Evolutionary conservation across 92 coral and sea anemone genomes (phyloP), one percentile per base, ranked within the genome.

Genomic region (Epizoanthus fatuus): DNA sequence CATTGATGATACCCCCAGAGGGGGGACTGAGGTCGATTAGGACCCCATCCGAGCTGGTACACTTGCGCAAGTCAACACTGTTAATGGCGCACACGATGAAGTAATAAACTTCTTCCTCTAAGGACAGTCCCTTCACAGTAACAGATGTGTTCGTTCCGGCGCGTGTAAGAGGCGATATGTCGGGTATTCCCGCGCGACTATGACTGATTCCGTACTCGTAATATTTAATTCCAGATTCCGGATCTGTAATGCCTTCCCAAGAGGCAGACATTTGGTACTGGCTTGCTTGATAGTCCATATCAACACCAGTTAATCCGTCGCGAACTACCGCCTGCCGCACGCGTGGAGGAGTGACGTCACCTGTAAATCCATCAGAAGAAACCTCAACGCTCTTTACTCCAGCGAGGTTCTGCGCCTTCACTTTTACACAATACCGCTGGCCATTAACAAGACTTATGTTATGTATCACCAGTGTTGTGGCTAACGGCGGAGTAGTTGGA

Each of bases 361-460:
- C 96, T 3, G 89, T 56, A 56, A 96, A 94, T 15, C 99, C 99
- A 74, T 94, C 81, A 12, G 99, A 94, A 19, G 98, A 91, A 5
- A 89, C 94, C 63, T 91, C 95, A 11, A 63, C 54, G 53, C 96
- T 92, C 22, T 63, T 84, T 81, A 96, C 82, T 0, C 98, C 99
- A 11, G 99, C 99, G 62, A 83, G 84, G 92, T 96, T 96, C 49
- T 90, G 81, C 10, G 99, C 99, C 69, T 96, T 94, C 64, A 96
- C 72, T 86, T 96, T 96, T 29, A 92, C 83, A 59, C 99, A 96
- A 64, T 96, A 96, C 49, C 89, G 84, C 66, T 96, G 99, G 37
- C 99, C 99, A 17, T 96, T 94, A 13, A 88, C 91, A 14, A 96
- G 91, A 49, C 78, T 90, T 35, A 87, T 62, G 53, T 90, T 92